Evolutionary conservation across 2,113 vertebrate species (phyloP), one percentile per base, ranked within the genome.

Genomic region (Poeciliopsis occidentalis): DNA sequence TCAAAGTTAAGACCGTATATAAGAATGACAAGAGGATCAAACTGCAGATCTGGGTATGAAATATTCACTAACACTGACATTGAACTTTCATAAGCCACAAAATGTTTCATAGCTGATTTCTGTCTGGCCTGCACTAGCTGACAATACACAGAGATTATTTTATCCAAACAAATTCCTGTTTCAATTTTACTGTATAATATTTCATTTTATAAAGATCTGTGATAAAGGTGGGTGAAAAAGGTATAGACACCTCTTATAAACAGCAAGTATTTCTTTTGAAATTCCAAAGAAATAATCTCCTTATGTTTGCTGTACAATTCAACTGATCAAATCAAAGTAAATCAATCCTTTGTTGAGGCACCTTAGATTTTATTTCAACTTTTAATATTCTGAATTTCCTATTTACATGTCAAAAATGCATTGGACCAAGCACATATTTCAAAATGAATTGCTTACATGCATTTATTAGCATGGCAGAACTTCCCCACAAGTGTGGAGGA

Each of bases 1-100:
- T 99, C 93, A 99, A 98, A 95, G 97, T 99, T 54, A 99, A 99
- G 94, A 99, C 98, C 0, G 97, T 99, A 78, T 98, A 97, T 93
- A 99, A 96, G 95, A 98, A 99, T 60, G 97, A 98, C 91, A 99
- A 99, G 93, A 96, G 97, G 93, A 98, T 99, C 94, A 99, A 99
- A 86, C 95, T 99, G 73, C 98, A 99, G 93, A 99, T 99, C 83
- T 99, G 98, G 98, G 98, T 99, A 93, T 73, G 91, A 80, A 77
- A 76, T 77, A 77, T 81, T 78, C 39, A 76, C 13, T 30, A 29
- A 0, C 0, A 2, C 0, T 2, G 29, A 34, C 44, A 63, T 80
- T 75, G 64, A 75, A 72, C 44, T 51, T 85, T 60, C 54, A 84
- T 57, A 60, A 12, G 64, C 11, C 41, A 32, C 22, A 10, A 67